Evolutionary conservation across 2,113 vertebrate genomes (phyloP).

Genomic region (Lampris megalopsis): DNA sequence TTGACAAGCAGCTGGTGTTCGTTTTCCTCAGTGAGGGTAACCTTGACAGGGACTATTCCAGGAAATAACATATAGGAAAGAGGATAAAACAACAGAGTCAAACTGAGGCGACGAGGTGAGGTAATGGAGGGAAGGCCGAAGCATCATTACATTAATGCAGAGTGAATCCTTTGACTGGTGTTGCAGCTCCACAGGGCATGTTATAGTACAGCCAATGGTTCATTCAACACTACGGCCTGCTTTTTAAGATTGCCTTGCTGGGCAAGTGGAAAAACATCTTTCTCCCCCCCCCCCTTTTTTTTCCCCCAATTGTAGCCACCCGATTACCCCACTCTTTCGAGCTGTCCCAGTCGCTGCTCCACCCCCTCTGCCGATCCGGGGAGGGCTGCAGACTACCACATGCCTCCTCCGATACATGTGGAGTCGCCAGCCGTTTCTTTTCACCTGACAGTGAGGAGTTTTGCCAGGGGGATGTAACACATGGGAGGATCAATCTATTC

Average conservation of each 20-base stretch:
- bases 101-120: constrained; percentile 1
- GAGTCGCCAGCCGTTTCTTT: too few relatives aligned
- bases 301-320: too few relatives aligned
- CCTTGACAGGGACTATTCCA: background rate
- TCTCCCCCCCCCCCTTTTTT: too few relatives aligned
- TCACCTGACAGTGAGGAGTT: too few relatives aligned
- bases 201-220: background rate
- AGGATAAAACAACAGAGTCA: background rate
- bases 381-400: too few relatives aligned
- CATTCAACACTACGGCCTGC: background rate
- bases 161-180: constrained; percentile 40
- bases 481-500: too few relatives aligned
- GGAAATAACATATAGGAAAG: background rate
- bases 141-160: constrained; percentile 20
- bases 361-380: too few relatives aligned
- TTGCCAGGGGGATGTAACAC: too few relatives aligned
- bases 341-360: too few relatives aligned
- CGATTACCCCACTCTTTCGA: too few relatives aligned
- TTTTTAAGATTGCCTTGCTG: background rate
- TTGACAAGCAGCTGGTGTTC: too few relatives aligned
- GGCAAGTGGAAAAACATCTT: constrained; percentile 1
- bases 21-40: background rate
- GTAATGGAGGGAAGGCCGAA: background rate
- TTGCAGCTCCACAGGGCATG: constrained; percentile 18
- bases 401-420: too few relatives aligned